Evolutionary conservation across 2,113 vertebrate genomes (phyloP).

Genomic region (Varanus komodoensis): DNA sequence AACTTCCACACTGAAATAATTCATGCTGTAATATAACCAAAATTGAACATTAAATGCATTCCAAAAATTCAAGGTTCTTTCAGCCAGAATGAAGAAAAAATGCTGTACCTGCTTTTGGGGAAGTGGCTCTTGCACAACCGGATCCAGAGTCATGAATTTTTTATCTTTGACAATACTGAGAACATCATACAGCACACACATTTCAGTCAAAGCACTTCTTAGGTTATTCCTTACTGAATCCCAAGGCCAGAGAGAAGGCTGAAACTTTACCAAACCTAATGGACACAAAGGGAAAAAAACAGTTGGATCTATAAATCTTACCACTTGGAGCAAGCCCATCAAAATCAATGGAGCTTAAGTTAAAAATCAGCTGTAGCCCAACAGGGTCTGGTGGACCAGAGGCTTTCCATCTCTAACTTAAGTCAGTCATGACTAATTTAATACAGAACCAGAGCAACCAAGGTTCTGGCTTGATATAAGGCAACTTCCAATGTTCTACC

Average conservation of each 20-base stretch:
- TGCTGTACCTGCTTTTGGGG: conserved; percentile 80
- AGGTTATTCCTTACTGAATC: conserved; percentile 96
- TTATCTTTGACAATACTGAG: conserved; percentile 96
- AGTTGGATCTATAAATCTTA: background rate
- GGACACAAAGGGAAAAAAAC: background rate
- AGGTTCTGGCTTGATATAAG: too few relatives aligned
- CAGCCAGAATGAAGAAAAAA: background rate
- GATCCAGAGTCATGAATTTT: conserved; percentile 97
- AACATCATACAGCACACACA: conserved; percentile 96
- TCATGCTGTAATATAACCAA: background rate
- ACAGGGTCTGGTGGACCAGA: too few relatives aligned
- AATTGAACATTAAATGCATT: background rate
- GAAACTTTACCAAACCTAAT: conserved; percentile 92
- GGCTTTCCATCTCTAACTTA: too few relatives aligned
- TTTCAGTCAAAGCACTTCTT: conserved; percentile 91
- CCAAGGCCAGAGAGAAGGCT: conserved; percentile 98
- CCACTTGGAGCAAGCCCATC: too few relatives aligned
- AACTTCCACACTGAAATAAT: background rate
- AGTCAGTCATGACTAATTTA: too few relatives aligned
- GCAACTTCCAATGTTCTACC: too few relatives aligned
- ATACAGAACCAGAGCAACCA: too few relatives aligned
- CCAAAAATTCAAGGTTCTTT: background rate
- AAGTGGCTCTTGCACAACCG: conserved; percentile 89
- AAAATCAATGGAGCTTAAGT: too few relatives aligned
- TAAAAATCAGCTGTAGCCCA: too few relatives aligned